Base-by-base conservation (phyloP, 2,888 invertebrate species). In the Cryptus viduatorius region DNA sequence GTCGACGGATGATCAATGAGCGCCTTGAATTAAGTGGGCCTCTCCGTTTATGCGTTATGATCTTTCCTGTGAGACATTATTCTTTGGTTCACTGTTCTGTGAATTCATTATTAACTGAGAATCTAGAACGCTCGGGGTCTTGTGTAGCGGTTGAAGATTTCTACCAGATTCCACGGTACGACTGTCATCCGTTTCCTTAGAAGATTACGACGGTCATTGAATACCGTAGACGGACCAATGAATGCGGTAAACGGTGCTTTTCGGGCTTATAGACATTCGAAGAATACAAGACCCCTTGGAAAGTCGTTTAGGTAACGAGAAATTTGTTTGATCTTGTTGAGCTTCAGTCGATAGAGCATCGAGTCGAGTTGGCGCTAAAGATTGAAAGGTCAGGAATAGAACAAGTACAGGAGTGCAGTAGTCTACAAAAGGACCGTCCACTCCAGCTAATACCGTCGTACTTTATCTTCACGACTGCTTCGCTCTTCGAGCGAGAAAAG, bases 1-100 rank as follows among this genome's bases (percentile, higher is more conserved):
- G 81, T 78, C 84, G 65, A 65, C 53, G 24, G 53, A 71, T 72
- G 48, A 72, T 69, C 73, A 42, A 64, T 64, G 64, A 69, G 72
- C 46, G 64, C 64, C 44, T 48, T 56, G 46, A 37, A 77, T 59
- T 75, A 78, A 76, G 56, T 69, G 53, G 79, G 64, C 71, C 71
- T 75, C 31, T 46, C 68, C 37, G 77, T 50, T 78, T 75, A 69
- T 78, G 78, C 56, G 14, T 37, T 64, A 53, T 48, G 44, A 24
- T 46, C 37, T 65, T 65, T 65, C 19, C 42, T 61, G 1, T 3
- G 64, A 42, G 10, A 42, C n/a, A 16, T 37, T 16, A 16, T 59
- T 4, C 59, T 59, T 59, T 14, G 59, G 4, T 50, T 16, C 42
- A 12, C 42, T 0, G n/a, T 65, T 65, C 37, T 42, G 64, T 42